Percentiles rank a stretch among this genome's conserved stretches.
phyloP scores from a whole-genome alignment of 2,888 invertebrate genomes.

The Germaria angustata region DNA sequence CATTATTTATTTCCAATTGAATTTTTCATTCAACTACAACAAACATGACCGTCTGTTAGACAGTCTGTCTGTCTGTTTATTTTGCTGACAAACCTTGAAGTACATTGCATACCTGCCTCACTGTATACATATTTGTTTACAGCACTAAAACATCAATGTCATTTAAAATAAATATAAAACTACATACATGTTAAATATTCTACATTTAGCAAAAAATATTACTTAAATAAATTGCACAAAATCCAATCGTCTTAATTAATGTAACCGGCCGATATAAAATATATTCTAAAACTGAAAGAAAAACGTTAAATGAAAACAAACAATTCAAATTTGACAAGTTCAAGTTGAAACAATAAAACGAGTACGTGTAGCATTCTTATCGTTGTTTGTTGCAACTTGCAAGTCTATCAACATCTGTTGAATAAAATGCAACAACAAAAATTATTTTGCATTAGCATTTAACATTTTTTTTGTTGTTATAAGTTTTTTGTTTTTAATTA shows the following conservation, averaged over 20 bases:
- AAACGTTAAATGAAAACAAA: constrained; percentile 7
- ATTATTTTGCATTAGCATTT: constrained; percentile 27
- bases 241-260: constrained; percentile 38
- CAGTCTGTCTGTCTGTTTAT: not conserved
- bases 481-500: not conserved
- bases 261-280: constrained; percentile 26
- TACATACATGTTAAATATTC: constrained; percentile 33
- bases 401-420: constrained; percentile 34
- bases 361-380: constrained; percentile 2
- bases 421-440: not conserved
- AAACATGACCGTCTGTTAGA: not conserved
- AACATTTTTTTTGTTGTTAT: not conserved
- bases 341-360: constrained; percentile 53
- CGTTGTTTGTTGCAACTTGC: not conserved
- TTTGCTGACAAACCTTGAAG: constrained; percentile 25
- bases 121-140: not conserved
- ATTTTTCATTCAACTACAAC: not conserved
- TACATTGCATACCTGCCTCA: constrained; percentile 16
- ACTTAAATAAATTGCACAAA: constrained; percentile 33
- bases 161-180: constrained; percentile 21
- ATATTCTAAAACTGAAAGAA: constrained; percentile 8
- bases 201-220: not conserved
- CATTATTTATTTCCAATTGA: not conserved
- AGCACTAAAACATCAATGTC: constrained; percentile 44
- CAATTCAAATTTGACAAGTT: constrained; percentile 65